Percentiles rank a stretch among this genome's conserved stretches.
phyloP scores from a whole-genome alignment of 2,797 vertebrate genomes.

The Siniperca scherzeri region DNA sequence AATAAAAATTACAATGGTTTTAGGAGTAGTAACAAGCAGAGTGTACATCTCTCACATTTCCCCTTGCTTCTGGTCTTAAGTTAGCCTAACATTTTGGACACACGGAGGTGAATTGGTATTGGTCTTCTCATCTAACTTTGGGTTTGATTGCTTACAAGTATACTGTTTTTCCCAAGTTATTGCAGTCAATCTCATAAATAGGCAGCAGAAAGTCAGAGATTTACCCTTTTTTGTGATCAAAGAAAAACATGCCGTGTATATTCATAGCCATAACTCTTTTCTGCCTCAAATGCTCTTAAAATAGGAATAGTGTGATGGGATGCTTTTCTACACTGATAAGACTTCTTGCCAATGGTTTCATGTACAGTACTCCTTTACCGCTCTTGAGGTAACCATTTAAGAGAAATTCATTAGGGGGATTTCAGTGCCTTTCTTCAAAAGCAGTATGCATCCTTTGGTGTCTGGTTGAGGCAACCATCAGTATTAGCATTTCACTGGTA shows the following conservation, averaged over 20 bases:
- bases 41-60: neutral
- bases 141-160: neutral
- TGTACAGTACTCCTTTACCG: neutral
- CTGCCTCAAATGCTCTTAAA: neutral
- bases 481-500: neutral
- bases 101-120: neutral
- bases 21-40: too few species aligned
- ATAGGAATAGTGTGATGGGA: neutral
- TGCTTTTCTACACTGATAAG: neutral
- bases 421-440: neutral
- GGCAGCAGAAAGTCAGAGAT: neutral
- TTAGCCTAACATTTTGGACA: neutral
- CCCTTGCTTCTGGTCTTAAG: neutral
- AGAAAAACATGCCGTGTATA: neutral
- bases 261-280: neutral
- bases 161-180: neutral
- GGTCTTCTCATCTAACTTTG: neutral
- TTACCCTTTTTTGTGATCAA: neutral
- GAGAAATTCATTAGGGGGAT: neutral
- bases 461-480: constrained; percentile 5
- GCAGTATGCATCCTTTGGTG: neutral
- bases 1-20: neutral
- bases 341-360: neutral
- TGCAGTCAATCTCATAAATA: neutral
- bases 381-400: neutral